Conservation (phyloP, 2,113 vertebrate genomes). For the Glaucomys volans region DNA sequence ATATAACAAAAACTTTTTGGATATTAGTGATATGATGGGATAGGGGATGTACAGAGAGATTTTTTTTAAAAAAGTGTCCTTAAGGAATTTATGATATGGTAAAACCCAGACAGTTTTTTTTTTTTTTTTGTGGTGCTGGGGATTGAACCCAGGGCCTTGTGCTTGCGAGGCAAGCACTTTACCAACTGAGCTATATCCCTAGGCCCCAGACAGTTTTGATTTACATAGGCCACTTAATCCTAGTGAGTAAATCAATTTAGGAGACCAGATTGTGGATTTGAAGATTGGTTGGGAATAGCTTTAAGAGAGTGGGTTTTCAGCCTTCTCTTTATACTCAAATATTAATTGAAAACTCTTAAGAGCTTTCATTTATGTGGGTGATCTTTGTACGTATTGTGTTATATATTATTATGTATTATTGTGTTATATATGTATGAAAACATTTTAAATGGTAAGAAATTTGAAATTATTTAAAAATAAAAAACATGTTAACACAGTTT, state of each 20-base stretch:
- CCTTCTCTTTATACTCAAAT: neutral
- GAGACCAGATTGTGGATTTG: constrained; percentile 38
- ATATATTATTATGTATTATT: too few species aligned
- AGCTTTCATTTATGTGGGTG: neutral
- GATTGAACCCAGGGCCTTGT: too few species aligned
- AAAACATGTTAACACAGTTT: constrained; percentile 6
- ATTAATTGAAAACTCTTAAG: neutral
- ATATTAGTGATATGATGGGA: neutral
- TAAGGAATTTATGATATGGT: constrained; percentile 3
- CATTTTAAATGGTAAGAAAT: neutral
- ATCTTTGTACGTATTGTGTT: neutral
- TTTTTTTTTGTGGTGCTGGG: too few species aligned
- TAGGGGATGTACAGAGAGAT: neutral
- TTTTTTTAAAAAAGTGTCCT: neutral
- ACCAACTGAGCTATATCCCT: too few species aligned
- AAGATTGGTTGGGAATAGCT: neutral
- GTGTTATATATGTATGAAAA: neutral
- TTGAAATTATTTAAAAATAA: constrained; percentile 27
- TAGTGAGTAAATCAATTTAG: constrained; percentile 13
- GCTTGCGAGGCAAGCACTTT: too few species aligned
- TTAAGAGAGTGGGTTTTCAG: constrained; percentile 9
- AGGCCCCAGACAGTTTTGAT: neutral
- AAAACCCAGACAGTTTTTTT: constrained; percentile 8
- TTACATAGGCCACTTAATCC: constrained; percentile 12
- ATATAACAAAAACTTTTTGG: neutral